Conservation (phyloP, 2,113 vertebrate species). For the Gavialis gangeticus region DNA sequence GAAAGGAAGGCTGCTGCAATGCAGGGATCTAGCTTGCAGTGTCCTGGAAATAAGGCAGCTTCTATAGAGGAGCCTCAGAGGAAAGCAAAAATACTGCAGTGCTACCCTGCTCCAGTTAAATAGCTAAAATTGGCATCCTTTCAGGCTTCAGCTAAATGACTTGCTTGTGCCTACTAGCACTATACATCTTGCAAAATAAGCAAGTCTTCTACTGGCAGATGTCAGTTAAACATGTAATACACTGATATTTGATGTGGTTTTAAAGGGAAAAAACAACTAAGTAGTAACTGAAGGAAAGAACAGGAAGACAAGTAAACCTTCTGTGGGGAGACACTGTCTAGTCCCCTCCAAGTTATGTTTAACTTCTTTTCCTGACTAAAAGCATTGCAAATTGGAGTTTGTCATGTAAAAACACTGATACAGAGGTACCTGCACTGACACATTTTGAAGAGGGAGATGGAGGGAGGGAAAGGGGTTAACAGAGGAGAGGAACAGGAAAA, state of each 20-base stretch:
- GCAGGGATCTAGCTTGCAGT: conserved; percentile 52
- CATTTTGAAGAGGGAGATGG: neutral
- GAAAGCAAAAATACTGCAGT: conserved; percentile 46
- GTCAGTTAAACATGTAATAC: neutral
- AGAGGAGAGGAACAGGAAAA: no score
- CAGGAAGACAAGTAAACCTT: no score
- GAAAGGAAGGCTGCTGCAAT: conserved; percentile 45
- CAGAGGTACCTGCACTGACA: neutral
- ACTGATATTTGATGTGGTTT: neutral
- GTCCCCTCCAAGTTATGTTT: accelerated
- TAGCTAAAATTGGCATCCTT: conserved; percentile 8
- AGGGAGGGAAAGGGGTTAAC: neutral
- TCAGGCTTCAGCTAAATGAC: neutral
- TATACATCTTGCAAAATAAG: neutral
- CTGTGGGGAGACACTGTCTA: accelerated
- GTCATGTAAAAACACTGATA: neutral
- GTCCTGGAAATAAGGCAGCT: conserved; percentile 40
- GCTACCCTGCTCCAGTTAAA: conserved; percentile 34
- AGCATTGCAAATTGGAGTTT: neutral
- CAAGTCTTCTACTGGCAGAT: neutral
- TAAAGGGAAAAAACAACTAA: neutral
- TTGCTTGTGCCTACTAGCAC: neutral
- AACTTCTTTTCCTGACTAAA: neutral
- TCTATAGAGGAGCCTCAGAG: conserved; percentile 48
- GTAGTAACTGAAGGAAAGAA: neutral